Evolutionary conservation across 2,113 vertebrate species (phyloP).

Genomic region (Corythornis cristatus): DNA sequence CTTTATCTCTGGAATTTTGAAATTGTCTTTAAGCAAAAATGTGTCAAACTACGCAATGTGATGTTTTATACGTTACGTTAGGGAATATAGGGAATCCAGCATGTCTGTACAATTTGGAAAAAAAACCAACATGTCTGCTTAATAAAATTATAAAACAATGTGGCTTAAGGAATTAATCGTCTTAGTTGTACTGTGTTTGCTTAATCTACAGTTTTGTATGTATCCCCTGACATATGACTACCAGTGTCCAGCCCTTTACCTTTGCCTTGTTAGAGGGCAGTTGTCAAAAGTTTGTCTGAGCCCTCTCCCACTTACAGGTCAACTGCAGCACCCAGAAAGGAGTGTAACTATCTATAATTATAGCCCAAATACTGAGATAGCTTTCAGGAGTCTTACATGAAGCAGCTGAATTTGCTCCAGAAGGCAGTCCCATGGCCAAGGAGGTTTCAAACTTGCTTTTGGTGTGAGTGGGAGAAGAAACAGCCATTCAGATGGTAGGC

Average conservation of each 20-base stretch:
- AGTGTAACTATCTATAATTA: too few relatives aligned
- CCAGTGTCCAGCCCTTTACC: neutral
- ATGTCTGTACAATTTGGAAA: neutral
- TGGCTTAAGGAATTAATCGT: neutral
- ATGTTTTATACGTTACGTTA: neutral
- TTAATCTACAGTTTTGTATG: neutral
- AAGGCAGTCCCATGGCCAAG: accelerated
- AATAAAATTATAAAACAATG: neutral
- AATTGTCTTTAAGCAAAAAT: neutral
- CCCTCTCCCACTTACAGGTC: too few relatives aligned
- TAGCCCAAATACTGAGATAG: neutral
- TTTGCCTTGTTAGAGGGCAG: neutral
- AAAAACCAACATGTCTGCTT: neutral
- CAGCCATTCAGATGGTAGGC: neutral
- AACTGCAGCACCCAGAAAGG: too few relatives aligned
- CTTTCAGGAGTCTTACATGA: neutral
- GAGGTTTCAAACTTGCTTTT: neutral
- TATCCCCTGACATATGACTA: neutral
- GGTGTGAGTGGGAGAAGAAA: neutral
- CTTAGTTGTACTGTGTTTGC: neutral
- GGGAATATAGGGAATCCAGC: neutral
- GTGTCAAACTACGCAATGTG: neutral
- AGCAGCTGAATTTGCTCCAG: neutral
- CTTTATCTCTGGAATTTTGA: neutral
- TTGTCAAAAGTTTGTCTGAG: neutral